phyloP scores from a whole-genome alignment of 2,113 vertebrate genomes.

The Anguilla rostrata region DNA sequence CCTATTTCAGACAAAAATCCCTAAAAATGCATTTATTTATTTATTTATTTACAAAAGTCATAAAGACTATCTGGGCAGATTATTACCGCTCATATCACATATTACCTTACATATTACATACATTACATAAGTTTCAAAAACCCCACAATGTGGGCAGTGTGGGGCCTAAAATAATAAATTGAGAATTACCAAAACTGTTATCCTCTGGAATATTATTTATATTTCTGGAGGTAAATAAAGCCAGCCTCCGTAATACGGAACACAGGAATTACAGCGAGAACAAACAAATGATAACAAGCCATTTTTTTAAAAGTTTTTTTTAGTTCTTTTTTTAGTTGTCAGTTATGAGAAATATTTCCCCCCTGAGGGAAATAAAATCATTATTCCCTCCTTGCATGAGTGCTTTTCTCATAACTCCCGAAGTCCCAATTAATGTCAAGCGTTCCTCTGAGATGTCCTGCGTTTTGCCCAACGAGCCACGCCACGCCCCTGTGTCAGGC shows the following conservation, averaged over 20 bases:
- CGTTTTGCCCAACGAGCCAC: not conserved
- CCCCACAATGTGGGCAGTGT: not conserved
- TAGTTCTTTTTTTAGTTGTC: not conserved
- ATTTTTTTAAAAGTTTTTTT: too few species aligned
- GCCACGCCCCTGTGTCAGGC: not conserved
- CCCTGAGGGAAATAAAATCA: not conserved
- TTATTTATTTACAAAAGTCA: too few species aligned
- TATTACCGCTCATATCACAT: not conserved
- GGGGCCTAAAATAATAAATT: not conserved
- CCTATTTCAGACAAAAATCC: too few species aligned
- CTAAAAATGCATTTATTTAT: too few species aligned
- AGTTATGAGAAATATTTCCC: not conserved
- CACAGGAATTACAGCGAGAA: not conserved
- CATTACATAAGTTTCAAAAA: not conserved
- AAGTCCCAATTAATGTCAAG: not conserved
- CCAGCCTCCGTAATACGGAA: not conserved
- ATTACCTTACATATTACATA: not conserved
- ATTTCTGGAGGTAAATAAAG: constrained; percentile 1
- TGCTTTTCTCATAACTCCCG: constrained; percentile 3
- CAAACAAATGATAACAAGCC: not conserved
- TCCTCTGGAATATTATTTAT: not conserved
- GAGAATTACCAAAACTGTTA: not conserved
- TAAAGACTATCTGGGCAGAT: not conserved
- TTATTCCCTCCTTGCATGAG: not conserved
- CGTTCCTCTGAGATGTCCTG: not conserved